A percentile compares a stretch with the other conserved stretches of the same genome.
Conservation (phyloP, 2,113 vertebrate species). For the Brachypodius melanocephalos region DNA sequence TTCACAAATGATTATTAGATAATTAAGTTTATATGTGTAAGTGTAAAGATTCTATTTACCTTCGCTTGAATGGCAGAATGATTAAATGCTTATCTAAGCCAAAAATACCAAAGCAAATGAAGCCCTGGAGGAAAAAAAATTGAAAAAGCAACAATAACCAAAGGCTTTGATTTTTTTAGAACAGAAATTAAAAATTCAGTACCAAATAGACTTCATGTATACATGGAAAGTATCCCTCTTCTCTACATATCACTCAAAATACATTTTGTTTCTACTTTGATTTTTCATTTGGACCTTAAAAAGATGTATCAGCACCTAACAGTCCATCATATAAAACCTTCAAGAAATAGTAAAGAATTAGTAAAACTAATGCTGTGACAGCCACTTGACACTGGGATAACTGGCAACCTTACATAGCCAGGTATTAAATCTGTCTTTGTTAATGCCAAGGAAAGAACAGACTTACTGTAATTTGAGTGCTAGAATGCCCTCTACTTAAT, state of each 20-base stretch:
- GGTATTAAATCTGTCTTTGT: neutral
- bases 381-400: neutral
- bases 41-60: constrained; percentile 74
- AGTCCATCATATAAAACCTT: neutral
- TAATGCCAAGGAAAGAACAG: neutral
- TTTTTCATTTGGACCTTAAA: neutral
- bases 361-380: neutral
- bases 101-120: constrained; percentile 94
- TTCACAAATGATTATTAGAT: neutral
- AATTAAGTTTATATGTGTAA: neutral
- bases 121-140: constrained; percentile 77
- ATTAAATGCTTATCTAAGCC: constrained; percentile 95
- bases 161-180: neutral
- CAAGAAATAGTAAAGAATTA: neutral
- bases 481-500: neutral
- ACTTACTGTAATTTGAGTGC: neutral
- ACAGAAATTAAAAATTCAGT: neutral
- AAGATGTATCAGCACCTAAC: neutral
- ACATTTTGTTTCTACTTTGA: neutral
- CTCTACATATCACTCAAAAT: neutral
- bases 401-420: neutral
- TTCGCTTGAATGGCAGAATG: constrained; percentile 92
- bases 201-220: neutral
- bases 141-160: neutral
- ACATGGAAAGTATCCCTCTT: neutral